Conservation (phyloP, 2,797 vertebrate genomes). For the Hypotaenidia okinawae region DNA sequence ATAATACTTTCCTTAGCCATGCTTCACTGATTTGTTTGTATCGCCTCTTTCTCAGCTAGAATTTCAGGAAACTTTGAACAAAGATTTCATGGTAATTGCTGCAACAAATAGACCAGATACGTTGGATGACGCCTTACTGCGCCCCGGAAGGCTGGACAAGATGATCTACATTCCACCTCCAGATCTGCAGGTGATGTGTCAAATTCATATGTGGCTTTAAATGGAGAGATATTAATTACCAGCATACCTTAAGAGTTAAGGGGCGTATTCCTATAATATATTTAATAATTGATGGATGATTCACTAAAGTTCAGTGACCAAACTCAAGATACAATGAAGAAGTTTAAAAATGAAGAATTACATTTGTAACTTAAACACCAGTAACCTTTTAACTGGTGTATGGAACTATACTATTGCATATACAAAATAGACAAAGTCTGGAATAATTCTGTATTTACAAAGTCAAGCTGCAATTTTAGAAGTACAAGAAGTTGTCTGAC, state of each 20-base stretch:
- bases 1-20: neutral
- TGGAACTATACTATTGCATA: neutral
- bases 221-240: neutral
- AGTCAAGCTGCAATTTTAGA: neutral
- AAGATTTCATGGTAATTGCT: conserved; percentile 90
- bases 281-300: neutral
- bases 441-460: neutral
- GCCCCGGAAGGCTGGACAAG: conserved; percentile 94
- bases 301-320: neutral
- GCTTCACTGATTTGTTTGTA: neutral
- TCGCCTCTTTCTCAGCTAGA: conserved; percentile 77
- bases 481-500: neutral
- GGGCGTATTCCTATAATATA: neutral
- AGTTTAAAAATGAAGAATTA: neutral
- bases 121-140: conserved; percentile 91
- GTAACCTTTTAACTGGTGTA: neutral
- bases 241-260: neutral
- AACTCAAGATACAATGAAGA: neutral
- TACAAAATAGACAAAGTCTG: neutral
- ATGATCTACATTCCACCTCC: conserved; percentile 92
- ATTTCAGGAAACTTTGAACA: conserved; percentile 86
- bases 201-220: neutral
- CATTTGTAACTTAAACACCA: neutral
- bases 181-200: conserved; percentile 83
- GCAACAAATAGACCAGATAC: conserved; percentile 93